Percentiles rank a stretch among this genome's conserved stretches.
phyloP scores from a whole-genome alignment of 2,113 vertebrate species.

The Lethenteron reissneri region DNA sequence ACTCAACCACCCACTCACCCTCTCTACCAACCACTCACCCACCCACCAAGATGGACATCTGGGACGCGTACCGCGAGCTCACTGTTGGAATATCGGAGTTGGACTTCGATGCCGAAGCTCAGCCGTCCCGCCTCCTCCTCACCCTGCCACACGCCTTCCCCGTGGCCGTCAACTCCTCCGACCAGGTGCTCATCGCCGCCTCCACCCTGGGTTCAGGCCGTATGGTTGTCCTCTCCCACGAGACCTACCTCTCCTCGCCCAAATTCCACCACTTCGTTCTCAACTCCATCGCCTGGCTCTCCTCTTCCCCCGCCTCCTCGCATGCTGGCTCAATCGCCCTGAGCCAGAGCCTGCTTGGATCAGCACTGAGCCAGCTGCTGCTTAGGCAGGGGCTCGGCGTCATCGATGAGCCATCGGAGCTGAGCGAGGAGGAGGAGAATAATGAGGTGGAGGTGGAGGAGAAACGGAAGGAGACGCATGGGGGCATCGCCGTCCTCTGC shows the following conservation, averaged over 20 bases:
- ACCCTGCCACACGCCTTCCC: conserved; percentile 27
- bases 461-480: not conserved
- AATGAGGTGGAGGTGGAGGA: too few relatives aligned
- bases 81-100: conserved; percentile 11
- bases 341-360: conserved; percentile 21
- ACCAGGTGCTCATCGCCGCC: conserved; percentile 29
- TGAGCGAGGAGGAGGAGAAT: too few relatives aligned
- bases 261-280: conserved; percentile 31
- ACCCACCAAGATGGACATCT: too few relatives aligned
- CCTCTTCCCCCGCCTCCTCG: conserved; percentile 13
- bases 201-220: conserved; percentile 36
- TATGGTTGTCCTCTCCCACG: conserved; percentile 46
- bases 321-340: conserved; percentile 16
- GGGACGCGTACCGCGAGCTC: too few relatives aligned
- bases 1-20: too few relatives aligned
- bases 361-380: conserved; percentile 15
- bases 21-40: too few relatives aligned
- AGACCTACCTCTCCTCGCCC: conserved; percentile 27
- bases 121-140: conserved; percentile 24
- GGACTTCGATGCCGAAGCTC: conserved; percentile 14
- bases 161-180: conserved; percentile 24
- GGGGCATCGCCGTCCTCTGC: conserved; percentile 31
- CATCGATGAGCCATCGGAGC: too few relatives aligned
- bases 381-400: conserved; percentile 14
- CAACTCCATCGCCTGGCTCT: conserved; percentile 47